These are phyloP conservation scores for Calidris pygmaea DNA, from an alignment of 2,113 vertebrate species.

Conservation along the genomic window DNA sequence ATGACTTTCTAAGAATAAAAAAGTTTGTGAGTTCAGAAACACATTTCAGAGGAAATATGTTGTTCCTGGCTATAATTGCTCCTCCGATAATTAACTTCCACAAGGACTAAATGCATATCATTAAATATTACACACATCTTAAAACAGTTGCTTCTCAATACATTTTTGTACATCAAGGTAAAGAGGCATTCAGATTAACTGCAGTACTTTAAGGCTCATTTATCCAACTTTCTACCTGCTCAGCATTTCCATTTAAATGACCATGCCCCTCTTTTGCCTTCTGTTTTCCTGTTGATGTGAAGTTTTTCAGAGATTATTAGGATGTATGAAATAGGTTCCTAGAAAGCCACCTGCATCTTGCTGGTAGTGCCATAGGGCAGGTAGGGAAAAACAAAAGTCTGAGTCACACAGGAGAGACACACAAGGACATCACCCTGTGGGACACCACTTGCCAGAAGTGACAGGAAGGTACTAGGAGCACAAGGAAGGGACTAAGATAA, in stretches of 20 bases:
- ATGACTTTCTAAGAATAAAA: background rate
- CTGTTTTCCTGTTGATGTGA: background rate
- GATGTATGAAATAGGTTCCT: background rate
- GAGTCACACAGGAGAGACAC: accelerated
- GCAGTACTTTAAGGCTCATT: background rate
- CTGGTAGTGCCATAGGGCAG: background rate
- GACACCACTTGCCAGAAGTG: background rate
- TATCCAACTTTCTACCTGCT: background rate
- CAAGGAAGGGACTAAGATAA: background rate
- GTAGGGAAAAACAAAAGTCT: background rate
- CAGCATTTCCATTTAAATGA: background rate
- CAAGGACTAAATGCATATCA: background rate
- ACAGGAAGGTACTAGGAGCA: background rate
- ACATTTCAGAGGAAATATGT: constrained; percentile 28
- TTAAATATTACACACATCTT: constrained; percentile 10
- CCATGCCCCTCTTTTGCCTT: background rate
- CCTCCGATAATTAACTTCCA: constrained; percentile 42
- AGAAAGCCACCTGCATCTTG: background rate
- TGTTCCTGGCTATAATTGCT: background rate
- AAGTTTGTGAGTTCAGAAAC: constrained; percentile 9
- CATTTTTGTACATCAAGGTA: background rate
- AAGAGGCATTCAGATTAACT: background rate
- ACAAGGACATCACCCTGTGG: background rate
- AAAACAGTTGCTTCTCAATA: background rate
- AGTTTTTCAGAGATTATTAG: background rate